These are phyloP conservation scores for Connochaetes taurinus DNA, from an alignment of 2,113 vertebrate genomes.

Conservation along the genomic window DNA sequence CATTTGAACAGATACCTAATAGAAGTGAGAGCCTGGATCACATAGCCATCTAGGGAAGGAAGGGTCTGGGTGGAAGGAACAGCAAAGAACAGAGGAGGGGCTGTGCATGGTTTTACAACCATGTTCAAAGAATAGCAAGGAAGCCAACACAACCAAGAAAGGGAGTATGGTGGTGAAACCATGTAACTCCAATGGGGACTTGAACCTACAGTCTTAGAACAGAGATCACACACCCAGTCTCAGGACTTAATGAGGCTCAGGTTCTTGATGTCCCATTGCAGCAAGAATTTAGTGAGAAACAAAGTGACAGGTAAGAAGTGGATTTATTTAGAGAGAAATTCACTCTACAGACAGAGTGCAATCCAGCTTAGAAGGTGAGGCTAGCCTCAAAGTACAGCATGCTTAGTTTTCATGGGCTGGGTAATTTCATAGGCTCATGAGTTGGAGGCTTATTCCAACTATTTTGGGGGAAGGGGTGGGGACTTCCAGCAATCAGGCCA, in stretches of 20 bases:
- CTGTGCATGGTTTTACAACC: background rate
- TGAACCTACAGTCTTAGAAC: background rate
- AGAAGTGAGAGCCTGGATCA: background rate
- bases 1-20: background rate
- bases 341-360: background rate
- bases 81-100: background rate
- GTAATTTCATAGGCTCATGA: background rate
- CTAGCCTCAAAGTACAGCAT: background rate
- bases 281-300: background rate
- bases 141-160: background rate
- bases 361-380: background rate
- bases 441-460: background rate
- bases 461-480: background rate
- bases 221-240: background rate
- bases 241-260: background rate
- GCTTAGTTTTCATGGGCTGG: background rate
- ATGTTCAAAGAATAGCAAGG: background rate
- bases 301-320: background rate
- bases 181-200: background rate
- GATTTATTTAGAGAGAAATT: background rate
- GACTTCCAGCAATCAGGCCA: background rate
- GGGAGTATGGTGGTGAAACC: background rate
- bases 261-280: background rate
- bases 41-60: background rate
- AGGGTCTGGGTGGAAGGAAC: background rate